A percentile compares a stretch with the other conserved stretches of the same genome.
phyloP scores from a whole-genome alignment of 2,113 vertebrate genomes.

The Ramphastos sulfuratus region DNA sequence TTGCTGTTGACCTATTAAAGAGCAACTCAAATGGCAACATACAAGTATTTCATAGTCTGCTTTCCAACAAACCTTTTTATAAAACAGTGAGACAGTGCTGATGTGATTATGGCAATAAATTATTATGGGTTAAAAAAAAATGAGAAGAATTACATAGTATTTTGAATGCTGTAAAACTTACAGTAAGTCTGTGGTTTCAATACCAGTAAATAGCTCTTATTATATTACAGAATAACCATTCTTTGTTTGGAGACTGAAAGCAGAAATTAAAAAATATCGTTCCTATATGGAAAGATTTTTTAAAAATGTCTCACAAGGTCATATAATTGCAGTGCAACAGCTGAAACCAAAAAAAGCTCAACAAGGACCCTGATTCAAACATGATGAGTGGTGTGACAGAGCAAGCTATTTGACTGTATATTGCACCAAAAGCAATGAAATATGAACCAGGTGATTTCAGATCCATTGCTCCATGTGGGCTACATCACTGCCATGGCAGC shows the following conservation, averaged over 20 bases:
- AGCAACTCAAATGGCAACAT: background rate
- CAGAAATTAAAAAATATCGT: constrained; percentile 60
- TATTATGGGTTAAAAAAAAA: constrained; percentile 50
- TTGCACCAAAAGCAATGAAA: constrained; percentile 47
- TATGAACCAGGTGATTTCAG: constrained; percentile 52
- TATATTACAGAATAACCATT: constrained; percentile 66
- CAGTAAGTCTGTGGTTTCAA: constrained; percentile 63
- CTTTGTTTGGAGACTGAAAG: constrained; percentile 64
- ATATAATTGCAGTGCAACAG: constrained; percentile 49
- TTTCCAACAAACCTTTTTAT: background rate
- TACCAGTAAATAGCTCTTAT: constrained; percentile 71
- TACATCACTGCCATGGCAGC: background rate
- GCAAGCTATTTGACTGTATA: background rate
- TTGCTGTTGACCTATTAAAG: background rate
- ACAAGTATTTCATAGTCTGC: background rate
- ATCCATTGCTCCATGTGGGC: constrained; percentile 14
- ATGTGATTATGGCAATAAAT: constrained; percentile 59
- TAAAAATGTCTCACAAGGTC: constrained; percentile 40
- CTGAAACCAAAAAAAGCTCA: constrained; percentile 29
- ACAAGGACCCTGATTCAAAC: constrained; percentile 45
- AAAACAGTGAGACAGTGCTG: background rate
- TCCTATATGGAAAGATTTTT: constrained; percentile 45
- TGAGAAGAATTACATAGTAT: constrained; percentile 12
- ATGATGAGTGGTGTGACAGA: constrained; percentile 58
- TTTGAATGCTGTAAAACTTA: constrained; percentile 69